Base-by-base conservation (phyloP, 2,113 vertebrate species). In the Podocnemis expansa region DNA sequence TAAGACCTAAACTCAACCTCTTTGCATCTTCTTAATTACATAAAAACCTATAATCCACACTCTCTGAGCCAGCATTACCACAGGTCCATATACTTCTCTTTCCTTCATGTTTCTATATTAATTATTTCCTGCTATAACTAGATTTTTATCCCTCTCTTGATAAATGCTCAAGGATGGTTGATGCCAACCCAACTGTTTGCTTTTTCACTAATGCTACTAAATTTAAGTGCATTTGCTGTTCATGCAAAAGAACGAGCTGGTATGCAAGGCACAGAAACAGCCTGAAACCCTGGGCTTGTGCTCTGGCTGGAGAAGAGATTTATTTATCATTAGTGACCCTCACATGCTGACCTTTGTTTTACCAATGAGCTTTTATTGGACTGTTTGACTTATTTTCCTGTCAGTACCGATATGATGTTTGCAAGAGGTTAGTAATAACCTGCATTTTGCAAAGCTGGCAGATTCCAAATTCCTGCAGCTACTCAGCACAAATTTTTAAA, bases 331-430 rank as follows among this genome's bases (percentile, higher is more conserved):
- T 47, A 82, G 89, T 78, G 84, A 95, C 80, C 89, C 88, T 95
- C 96, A 93, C 8, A 1, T 29, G 45, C 55, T 89, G 89, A 93
- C 93, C 84, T 49, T 89, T 93, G 93, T 8, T 82, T 73, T 93
- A 82, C 60, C 88, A 94, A 85, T 0, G 84, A 90, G 84, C 81
- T 95, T 96, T 96, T 93, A 95, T 94, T 96, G 94, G 95, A 96
- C 82, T 85, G 93, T 89, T 67, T 84, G 8, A 70, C 85, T 90
- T 56, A 51, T 45, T 89, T 97, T 93, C 88, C 89, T 95, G 94
- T 94, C 85, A 94, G 93, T 63, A 82, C 41, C 43, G 73, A 93
- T 78, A 95, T 34, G 60, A 58, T 80, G 10, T 67, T 76, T 85
- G 80, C 80, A 43, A 88, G 93, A 94, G 93, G 92, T 95, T 97